Percentiles rank a stretch among this genome's conserved stretches.
These are phyloP conservation scores for Epirrita christyi DNA, from an alignment of 2,888 invertebrate genomes.

Conservation along the genomic window DNA sequence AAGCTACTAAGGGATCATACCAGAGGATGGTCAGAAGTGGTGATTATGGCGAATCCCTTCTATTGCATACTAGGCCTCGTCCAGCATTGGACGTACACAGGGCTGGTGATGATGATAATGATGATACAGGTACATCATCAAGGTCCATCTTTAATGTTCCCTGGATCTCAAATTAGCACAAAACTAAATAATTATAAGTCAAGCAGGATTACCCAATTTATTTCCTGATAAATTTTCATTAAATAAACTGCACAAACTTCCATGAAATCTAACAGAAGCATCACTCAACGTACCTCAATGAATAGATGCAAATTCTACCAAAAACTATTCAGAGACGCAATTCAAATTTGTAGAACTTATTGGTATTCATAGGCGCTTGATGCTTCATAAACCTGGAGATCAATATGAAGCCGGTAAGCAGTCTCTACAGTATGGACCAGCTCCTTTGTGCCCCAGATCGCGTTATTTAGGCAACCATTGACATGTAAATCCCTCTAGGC, in stretches of 20 bases:
- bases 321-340: slow-evolving; percentile 40
- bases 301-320: slow-evolving; percentile 34
- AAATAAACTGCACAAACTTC: not conserved
- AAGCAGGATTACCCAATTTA: no score
- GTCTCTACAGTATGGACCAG: slow-evolving; percentile 44
- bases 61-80: no score
- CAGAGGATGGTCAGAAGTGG: no score
- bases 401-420: slow-evolving; percentile 63
- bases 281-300: slow-evolving; percentile 20
- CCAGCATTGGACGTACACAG: no score
- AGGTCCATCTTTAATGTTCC: no score
- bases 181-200: no score
- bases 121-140: no score
- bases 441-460: slow-evolving; percentile 74
- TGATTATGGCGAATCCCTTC: no score
- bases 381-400: slow-evolving; percentile 60
- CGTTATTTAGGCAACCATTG: slow-evolving; percentile 79
- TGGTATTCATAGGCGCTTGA: slow-evolving; percentile 61
- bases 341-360: slow-evolving; percentile 49
- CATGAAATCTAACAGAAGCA: slow-evolving; percentile 1
- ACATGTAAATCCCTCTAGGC: slow-evolving; percentile 80
- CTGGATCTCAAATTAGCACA: no score
- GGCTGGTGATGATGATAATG: no score
- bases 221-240: no score
- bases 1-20: no score